phyloP scores from a whole-genome alignment of 1,140 invertebrate genomes.

The Brachionus paranguensis region DNA sequence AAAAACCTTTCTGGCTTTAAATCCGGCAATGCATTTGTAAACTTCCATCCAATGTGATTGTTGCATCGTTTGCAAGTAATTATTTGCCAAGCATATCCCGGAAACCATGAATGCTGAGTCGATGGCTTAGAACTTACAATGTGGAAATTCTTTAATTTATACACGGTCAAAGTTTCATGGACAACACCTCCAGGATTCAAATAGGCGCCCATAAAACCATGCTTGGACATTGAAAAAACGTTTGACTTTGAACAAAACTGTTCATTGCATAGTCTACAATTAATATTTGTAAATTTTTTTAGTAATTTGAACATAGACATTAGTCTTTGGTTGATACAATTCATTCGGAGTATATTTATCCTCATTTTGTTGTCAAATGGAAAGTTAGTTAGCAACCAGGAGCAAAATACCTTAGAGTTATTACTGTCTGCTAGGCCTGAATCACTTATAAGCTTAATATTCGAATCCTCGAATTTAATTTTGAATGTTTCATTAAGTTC shows the following conservation, averaged over 20 bases:
- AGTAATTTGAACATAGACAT: not conserved
- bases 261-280: slow-evolving; percentile 4
- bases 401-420: slow-evolving; percentile 9
- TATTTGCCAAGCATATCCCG: slow-evolving; percentile 71
- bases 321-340: slow-evolving; percentile 37
- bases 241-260: slow-evolving; percentile 49
- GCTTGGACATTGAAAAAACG: slow-evolving; percentile 73
- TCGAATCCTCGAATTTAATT: not conserved
- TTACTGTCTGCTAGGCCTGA: not conserved
- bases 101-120: slow-evolving; percentile 74
- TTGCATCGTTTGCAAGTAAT: slow-evolving; percentile 64
- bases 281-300: slow-evolving; percentile 37
- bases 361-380: slow-evolving; percentile 30
- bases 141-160: slow-evolving; percentile 61
- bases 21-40: slow-evolving; percentile 62
- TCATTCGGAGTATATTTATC: slow-evolving; percentile 3
- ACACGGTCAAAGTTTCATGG: slow-evolving; percentile 73
- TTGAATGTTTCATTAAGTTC: slow-evolving; percentile 22
- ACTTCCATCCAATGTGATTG: slow-evolving; percentile 72
- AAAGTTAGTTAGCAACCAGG: slow-evolving; percentile 29
- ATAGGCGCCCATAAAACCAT: slow-evolving; percentile 72
- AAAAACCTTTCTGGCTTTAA: slow-evolving; percentile 67
- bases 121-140: slow-evolving; percentile 58
- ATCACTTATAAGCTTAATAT: not conserved
- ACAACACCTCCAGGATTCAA: slow-evolving; percentile 72